Evolutionary conservation across 2,797 vertebrate genomes (phyloP).

Genomic region (Pantherophis vulpinus): DNA sequence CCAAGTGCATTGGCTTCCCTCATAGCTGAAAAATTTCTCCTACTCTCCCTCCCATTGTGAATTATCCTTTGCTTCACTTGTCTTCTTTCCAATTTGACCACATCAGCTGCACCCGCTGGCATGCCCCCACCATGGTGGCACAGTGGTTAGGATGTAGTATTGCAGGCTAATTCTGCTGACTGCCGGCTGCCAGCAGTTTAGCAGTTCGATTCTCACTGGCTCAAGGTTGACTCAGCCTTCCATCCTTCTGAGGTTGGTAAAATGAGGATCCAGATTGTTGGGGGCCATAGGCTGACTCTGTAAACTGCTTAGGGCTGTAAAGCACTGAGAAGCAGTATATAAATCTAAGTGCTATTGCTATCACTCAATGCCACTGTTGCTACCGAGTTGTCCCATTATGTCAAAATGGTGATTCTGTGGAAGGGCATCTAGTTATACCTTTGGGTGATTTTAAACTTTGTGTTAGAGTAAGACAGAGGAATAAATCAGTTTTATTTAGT

Average conservation of each 20-base stretch:
- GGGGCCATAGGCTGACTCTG: no score
- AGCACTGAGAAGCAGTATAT: no score
- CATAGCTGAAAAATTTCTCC: not conserved
- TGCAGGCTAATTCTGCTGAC: no score
- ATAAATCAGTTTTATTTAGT: not conserved
- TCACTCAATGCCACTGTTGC: not conserved
- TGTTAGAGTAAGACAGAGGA: not conserved
- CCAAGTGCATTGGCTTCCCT: not conserved
- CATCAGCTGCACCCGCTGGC: not conserved
- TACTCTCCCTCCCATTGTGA: not conserved
- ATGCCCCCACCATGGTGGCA: not conserved
- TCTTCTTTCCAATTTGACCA: not conserved
- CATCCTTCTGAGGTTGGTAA: no score
- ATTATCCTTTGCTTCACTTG: not conserved
- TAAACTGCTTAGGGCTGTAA: no score
- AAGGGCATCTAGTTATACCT: not conserved
- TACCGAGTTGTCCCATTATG: not conserved
- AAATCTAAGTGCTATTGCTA: no score
- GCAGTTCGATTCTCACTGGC: no score
- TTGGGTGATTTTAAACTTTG: not conserved
- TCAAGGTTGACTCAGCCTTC: no score
- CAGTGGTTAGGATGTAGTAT: no score
- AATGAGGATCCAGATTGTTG: no score
- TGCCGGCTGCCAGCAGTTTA: no score
- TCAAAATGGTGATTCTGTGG: not conserved